These are phyloP conservation scores for Drosophila pseudoobscura DNA, from an alignment of 1,140 invertebrate species.

Conservation along the genomic window DNA sequence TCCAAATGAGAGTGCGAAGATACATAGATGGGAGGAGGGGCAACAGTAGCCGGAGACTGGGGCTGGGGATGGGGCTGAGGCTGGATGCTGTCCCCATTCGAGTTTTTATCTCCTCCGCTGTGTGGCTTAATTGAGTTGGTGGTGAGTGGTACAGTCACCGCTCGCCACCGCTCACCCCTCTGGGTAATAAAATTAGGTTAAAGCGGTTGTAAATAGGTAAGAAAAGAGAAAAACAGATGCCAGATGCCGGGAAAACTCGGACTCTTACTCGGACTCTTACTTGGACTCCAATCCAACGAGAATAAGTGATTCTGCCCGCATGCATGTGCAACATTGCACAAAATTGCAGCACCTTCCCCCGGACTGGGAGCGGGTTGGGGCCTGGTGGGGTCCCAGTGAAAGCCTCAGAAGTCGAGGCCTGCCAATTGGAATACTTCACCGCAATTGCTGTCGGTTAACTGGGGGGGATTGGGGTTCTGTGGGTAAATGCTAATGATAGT, in stretches of 20 bases:
- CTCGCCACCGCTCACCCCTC: neutral
- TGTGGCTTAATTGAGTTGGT: constrained; percentile 65
- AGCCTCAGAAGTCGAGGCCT: constrained; percentile 9
- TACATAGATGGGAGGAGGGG: neutral
- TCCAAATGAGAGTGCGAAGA: constrained; percentile 37
- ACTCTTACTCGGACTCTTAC: constrained; percentile 1
- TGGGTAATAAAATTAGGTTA: constrained; percentile 72
- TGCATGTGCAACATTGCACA: constrained; percentile 26
- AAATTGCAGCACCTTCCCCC: neutral
- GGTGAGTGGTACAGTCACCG: constrained; percentile 11
- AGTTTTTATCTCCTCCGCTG: constrained; percentile 63
- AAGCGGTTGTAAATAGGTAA: constrained; percentile 72
- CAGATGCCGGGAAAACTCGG: constrained; percentile 30
- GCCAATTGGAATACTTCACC: constrained; percentile 13
- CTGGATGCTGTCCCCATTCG: constrained; percentile 50
- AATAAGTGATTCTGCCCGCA: constrained; percentile 29
- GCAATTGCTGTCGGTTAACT: constrained; percentile 33
- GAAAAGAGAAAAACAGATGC: constrained; percentile 44
- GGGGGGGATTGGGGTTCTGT: constrained; percentile 21
- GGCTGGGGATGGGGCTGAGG: constrained; percentile 25
- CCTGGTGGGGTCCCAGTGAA: constrained; percentile 8
- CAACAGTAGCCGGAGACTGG: constrained; percentile 16
- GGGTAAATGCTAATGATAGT: constrained; percentile 47
- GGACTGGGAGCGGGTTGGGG: constrained; percentile 2
- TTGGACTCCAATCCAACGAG: neutral